Base-by-base conservation (phyloP, 2,888 invertebrate species). In the Kuschelorhynchus macadamiae region DNA sequence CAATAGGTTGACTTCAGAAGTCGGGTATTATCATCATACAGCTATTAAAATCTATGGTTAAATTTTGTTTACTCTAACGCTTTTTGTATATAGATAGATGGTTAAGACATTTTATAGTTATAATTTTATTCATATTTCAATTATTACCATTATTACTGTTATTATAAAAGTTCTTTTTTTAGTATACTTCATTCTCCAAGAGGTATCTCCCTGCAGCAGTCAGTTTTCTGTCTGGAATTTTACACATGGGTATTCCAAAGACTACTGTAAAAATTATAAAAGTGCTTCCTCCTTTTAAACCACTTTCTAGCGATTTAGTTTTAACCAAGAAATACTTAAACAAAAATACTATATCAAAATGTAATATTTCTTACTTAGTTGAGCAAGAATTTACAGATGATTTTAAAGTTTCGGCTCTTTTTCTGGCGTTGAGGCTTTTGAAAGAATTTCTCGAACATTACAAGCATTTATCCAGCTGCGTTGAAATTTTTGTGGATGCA, bases 141-240 rank as follows among this genome's bases (percentile, higher is more conserved):
- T 57, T 36, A 36, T 7, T n/a, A 36, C n/a, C n/a, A n/a, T n/a
- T n/a, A n/a, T n/a, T n/a, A n/a, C n/a, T 18, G 18, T 17, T 17
- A 44, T 44, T 44, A 9, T 44, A 2, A 1, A 17, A 57, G 62
- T 66, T 71, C 67, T 67, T 66, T 85, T 59, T 87, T 67, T 83
- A 91, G 90, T 95, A 91, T 80, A 91, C 92, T 0, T 80, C 85
- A 0, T 81, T 93, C 32, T 95, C 95, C 0, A 94, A 94, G 83
- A 86, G 96, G 75, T 91, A 91, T 75, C 85, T 93, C 16, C 96
- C 97, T 0, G 90, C 94, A 12, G 91, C 88, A 0, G 85, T 96
- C 0, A 94, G 92, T 80, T 96, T 91, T 78, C 84, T 97, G 5
- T 85, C 88, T 70, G 94, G 95, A 0, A 83, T 95, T 56, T 80